Base-by-base conservation (phyloP, 2,888 invertebrate genomes). In the Macropis europaea region DNA sequence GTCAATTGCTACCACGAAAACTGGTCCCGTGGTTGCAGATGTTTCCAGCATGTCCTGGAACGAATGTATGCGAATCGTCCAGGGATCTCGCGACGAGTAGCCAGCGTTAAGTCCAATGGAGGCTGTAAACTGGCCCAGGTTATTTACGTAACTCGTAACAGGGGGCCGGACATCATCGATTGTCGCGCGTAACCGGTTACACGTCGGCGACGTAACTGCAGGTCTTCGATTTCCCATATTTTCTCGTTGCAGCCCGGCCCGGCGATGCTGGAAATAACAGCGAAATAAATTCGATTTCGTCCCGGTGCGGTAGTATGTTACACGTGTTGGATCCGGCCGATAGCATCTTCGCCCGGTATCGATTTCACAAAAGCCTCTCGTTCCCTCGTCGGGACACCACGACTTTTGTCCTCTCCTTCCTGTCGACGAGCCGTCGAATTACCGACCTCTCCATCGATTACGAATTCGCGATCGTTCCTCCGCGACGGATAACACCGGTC, bases 291-390 rank as follows among this genome's bases (percentile, higher is more conserved):
- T 88, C 82, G 82, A 88, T 83, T 86, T 84, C 77, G 84, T 82
- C 82, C 82, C 76, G 76, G 75, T 71, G 83, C 87, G 83, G 89
- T 89, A 89, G 89, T 89, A 89, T 84, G 87, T 89, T 89, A 89
- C 89, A 89, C 88, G 88, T 89, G 89, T 89, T 88, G 87, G 84
- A 87, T 86, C 83, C 84, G 78, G 69, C 77, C 83, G 89, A 89
- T 89, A 89, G 79, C 81, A 88, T 89, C 88, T 86, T 76, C 76
- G 74, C 66, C 60, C 81, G 82, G 88, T 88, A 88, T 89, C 89
- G 88, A 89, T 89, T 89, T 88, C 89, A 88, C 88, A 82, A 86
- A 86, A 88, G 86, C 83, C 79, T 72, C 79, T 77, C 81, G 76
- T 75, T 63, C 68, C 71, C 70, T 68, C 54, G 11, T 19, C 13